Evolutionary conservation across 2,797 vertebrate genomes (phyloP).

Genomic region (Orientallactaga sibirica): DNA sequence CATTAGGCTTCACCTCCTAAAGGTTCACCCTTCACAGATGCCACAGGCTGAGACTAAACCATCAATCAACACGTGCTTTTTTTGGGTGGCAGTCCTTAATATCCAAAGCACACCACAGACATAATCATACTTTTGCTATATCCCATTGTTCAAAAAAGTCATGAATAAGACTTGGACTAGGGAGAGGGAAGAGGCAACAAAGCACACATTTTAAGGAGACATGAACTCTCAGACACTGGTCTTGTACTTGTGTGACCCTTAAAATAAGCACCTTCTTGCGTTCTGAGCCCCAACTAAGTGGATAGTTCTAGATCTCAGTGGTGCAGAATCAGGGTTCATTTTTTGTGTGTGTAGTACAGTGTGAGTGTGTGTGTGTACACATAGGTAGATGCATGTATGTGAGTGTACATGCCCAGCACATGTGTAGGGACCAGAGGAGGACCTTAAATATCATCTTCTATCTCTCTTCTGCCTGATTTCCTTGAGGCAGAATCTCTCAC

Average conservation of each 20-base stretch:
- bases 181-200: background rate
- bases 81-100: background rate
- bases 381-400: no score
- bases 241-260: background rate
- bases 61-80: background rate
- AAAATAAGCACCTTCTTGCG: background rate
- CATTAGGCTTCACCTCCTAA: background rate
- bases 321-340: background rate
- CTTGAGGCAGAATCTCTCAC: no score
- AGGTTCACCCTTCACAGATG: background rate
- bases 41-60: background rate
- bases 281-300: background rate
- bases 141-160: background rate
- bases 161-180: background rate
- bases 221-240: background rate
- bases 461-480: no score
- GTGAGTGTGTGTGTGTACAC: no score
- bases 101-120: background rate
- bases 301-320: background rate
- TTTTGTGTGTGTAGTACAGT: background rate
- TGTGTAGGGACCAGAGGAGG: no score
- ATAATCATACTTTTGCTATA: background rate
- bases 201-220: background rate
- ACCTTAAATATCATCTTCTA: no score
- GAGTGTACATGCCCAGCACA: no score